Percentiles rank a stretch among this genome's conserved stretches.
Evolutionary conservation across 1,140 invertebrate genomes (phyloP).

Genomic region (Drosophila bocqueti): DNA sequence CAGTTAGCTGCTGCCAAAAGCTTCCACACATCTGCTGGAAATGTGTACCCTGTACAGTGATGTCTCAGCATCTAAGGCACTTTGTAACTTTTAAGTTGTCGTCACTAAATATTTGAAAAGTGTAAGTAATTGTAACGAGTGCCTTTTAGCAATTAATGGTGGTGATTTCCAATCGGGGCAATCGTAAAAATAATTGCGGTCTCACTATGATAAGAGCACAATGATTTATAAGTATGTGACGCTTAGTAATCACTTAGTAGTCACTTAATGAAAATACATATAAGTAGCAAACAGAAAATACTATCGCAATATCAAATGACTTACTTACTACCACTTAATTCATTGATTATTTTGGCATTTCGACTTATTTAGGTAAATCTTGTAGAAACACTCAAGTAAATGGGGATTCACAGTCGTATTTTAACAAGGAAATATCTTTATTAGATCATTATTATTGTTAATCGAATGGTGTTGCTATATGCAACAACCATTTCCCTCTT

Average conservation of each 20-base stretch:
- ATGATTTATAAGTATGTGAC: neutral
- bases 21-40: slow-evolving; percentile 13
- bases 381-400: no score
- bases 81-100: neutral
- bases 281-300: no score
- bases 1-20: slow-evolving; percentile 33
- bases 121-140: neutral
- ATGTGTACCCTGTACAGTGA: slow-evolving; percentile 11
- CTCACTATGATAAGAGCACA: neutral
- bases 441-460: neutral
- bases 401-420: neutral
- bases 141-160: neutral
- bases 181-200: neutral
- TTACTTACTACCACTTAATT: neutral
- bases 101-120: neutral
- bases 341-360: neutral
- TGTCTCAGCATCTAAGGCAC: neutral
- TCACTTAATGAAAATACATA: neutral
- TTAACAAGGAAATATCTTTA: neutral
- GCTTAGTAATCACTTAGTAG: neutral
- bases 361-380: neutral
- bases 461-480: neutral
- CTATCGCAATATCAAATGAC: neutral
- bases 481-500: neutral
- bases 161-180: neutral